Base-by-base conservation (phyloP, 2,113 vertebrate genomes). In the Salvelinus fontinalis region DNA sequence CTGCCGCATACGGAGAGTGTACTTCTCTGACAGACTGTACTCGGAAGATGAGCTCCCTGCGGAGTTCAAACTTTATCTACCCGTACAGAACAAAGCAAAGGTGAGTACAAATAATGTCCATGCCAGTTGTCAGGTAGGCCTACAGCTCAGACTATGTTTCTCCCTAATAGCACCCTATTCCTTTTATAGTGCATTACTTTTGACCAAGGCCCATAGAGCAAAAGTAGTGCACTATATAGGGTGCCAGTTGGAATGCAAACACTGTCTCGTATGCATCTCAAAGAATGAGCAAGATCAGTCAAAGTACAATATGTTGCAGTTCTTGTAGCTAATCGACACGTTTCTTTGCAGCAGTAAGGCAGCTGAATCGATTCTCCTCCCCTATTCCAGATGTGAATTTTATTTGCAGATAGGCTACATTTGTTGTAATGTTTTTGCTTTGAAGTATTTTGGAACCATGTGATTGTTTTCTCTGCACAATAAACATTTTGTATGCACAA, bases 11-110 rank as follows among this genome's bases (percentile, higher is more conserved):
- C 92, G 98, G 57, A 94, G 97, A 68, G 97, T 99, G 39, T 99
- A 99, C 88, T 99, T 99, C 93, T 99, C 97, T 6, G 98, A 99
- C 90, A 92, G 98, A 67, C 95, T 99, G 59, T 99, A 99, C 87
- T 96, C 98, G 0, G 98, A 99, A 84, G 97, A 99, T 4, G 97
- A 99, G 83, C 95, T 99, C 54, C 98, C 98, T 0, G 97, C 97
- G 0, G 98, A 99, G 89, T 99, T 99, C 88, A 99, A 99, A 90
- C 95, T 99, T 0, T 99, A 96, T 44, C 88, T 99, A 64, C 98
- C 98, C 3, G 95, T 98, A 70, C 96, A 97, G 91, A 99, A 95
- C 90, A 99, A 99, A 89, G 92, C 95, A 8, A 98, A 99, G 95
- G 97, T 98, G 77, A 94, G 86, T 5, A 18, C 51, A 54, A 54